Base-by-base conservation (phyloP, 2,888 invertebrate genomes). In the Dione vanillae region DNA sequence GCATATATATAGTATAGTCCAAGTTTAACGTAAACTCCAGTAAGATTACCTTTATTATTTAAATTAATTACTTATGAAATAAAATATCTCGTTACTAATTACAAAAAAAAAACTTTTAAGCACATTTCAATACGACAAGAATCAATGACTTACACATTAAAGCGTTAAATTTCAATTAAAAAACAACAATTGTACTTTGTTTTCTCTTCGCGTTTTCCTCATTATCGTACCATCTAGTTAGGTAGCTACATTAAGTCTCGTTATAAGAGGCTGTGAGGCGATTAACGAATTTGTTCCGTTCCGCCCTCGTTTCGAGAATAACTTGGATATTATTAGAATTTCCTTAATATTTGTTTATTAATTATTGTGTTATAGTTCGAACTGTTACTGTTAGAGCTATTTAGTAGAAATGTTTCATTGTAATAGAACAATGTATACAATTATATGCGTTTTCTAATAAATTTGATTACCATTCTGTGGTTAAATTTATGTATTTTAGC, bases 151-250 rank as follows among this genome's bases (percentile, higher is more conserved):
- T 35, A 11, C n/a, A 14, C n/a, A n/a, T 54, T 9, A 37, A 40
- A 10, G 16, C 11, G 37, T 56, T 37, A 56, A 56, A 16, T 56
- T 49, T 12, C 49, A 49, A 47, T 49, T 3, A 11, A 64, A 49
- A 61, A 61, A 61, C n/a, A 2, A 59, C 20, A 35, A 41, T 20
- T 59, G 40, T 14, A 40, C 5, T 20, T 65, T 43, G 40, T 56
- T 66, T 51, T 61, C 59, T 59, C 19, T 10, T 10, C 49, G 20
- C 16, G 40, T 67, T 59, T 67, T n/a, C 37, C 67, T 47, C 58
- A 11, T 67, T 59, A 61, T 43, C 37, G 66, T 58, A 40, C 52
- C 61, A 67, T 61, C 52, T 61, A 51, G 61, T 67, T 67, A 61
- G 61, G n/a, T 41, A n/a, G n/a, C n/a, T n/a, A n/a, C n/a, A n/a